These are phyloP conservation scores for Clunio marinus DNA, from an alignment of 2,888 invertebrate species.

Conservation along the genomic window DNA sequence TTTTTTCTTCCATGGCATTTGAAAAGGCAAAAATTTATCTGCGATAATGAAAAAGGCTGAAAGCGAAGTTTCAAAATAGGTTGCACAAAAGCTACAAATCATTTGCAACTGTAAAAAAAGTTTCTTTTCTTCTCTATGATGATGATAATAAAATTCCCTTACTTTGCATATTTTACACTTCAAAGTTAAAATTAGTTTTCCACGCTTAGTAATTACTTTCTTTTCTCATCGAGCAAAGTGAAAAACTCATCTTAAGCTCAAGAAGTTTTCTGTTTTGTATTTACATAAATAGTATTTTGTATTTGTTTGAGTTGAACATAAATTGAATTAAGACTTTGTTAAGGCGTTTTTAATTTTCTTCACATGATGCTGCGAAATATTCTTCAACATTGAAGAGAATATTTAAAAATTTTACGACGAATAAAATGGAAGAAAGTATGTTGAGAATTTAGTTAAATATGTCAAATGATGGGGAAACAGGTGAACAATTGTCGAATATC, in stretches of 20 bases:
- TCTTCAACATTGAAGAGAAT: too few species aligned
- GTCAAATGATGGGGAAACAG: too few species aligned
- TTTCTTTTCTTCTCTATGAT: neutral
- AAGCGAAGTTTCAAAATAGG: neutral
- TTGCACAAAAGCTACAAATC: conserved; percentile 13
- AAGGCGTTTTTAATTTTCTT: too few species aligned
- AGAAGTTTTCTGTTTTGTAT: too few species aligned
- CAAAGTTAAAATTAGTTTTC: conserved; percentile 27
- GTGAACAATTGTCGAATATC: too few species aligned
- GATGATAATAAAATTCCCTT: conserved; percentile 31
- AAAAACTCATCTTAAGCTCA: conserved; percentile 17
- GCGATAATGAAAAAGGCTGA: neutral
- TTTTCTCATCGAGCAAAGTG: conserved; percentile 1
- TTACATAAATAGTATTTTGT: too few species aligned
- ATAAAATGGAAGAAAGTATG: too few species aligned
- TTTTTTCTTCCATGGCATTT: neutral
- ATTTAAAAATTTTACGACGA: too few species aligned
- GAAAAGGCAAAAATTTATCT: neutral
- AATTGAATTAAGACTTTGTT: too few species aligned
- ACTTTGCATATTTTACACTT: conserved; percentile 26
- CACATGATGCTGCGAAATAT: too few species aligned
- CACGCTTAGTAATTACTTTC: conserved; percentile 25
- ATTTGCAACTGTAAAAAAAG: conserved; percentile 14
- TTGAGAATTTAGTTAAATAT: too few species aligned
- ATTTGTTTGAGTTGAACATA: too few species aligned